Conservation (phyloP, 2,113 vertebrate genomes). For the Lasiurus cinereus region DNA sequence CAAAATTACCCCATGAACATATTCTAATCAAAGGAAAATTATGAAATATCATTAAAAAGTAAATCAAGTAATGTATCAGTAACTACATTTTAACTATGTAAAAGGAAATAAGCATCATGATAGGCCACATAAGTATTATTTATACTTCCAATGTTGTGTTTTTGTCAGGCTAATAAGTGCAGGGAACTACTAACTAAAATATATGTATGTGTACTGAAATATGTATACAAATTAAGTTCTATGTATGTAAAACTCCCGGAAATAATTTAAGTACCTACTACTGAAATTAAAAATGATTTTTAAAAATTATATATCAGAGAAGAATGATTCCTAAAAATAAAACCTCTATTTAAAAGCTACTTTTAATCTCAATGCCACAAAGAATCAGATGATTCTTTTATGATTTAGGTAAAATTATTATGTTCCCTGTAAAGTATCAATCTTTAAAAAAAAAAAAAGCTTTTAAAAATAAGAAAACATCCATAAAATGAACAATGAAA, state of each 20-base stretch:
- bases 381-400: conserved; percentile 2
- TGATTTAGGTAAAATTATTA: conserved; percentile 15
- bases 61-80: conserved; percentile 2
- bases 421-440: neutral
- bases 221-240: neutral
- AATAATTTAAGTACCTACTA: conserved; percentile 30
- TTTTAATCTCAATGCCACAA: conserved; percentile 30
- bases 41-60: conserved; percentile 56
- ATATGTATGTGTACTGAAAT: neutral
- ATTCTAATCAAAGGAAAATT: conserved; percentile 4
- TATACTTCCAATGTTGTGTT: neutral
- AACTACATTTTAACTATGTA: conserved; percentile 19
- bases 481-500: conserved; percentile 57
- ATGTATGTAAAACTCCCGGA: neutral
- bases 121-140: neutral
- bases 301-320: neutral
- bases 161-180: neutral
- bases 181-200: neutral
- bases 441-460: neutral
- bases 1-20: conserved; percentile 14
- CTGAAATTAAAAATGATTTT: conserved; percentile 12
- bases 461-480: neutral
- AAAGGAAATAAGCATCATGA: neutral
- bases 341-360: conserved; percentile 48
- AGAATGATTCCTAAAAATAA: conserved; percentile 44